Evolutionary conservation across 2,113 vertebrate species (phyloP), one percentile per base, ranked within the genome.

Genomic region (Corvus hawaiiensis): DNA sequence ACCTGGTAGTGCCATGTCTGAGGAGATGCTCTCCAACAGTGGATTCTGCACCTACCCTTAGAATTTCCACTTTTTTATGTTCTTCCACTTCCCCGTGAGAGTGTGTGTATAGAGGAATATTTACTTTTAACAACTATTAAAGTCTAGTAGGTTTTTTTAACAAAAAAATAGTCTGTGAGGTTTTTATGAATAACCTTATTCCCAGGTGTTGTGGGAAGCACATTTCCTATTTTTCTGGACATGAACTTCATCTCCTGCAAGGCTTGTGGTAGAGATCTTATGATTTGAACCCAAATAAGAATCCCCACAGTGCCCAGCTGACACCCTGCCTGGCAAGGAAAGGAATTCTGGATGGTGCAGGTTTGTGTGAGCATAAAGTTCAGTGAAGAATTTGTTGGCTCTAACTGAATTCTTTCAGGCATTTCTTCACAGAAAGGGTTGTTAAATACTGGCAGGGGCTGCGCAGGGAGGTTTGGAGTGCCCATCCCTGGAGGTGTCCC

Each of bases 101-200:
- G 5, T 28, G 3, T 35, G 33, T 28, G 16, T 10, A 28, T 9
- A 22, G 39, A 72, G n/a, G 28, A 87, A 13, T 35, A 30, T 28
- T 90, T 89, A 21, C 16, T 56, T 87, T 23, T 37, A 63, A 63
- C 26, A 61, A 3, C 7, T 62, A 26, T 10, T 68, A 43, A 87
- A 52, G 59, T 48, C 30, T 24, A 67, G 16, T 30, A 11, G 18
- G 0, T 3, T 52, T 67, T 49, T 66, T 55, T 44, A 72, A 54
- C 5, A 33, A 66, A 67, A 17, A 49, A 26, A 15, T 23, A 12
- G 0, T 37, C 27, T 30, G 10, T 15, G 16, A 1, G 7, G 2
- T 2, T 39, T 66, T 76, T 56, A 58, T 64, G 63, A 59, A 43
- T 43, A 64, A 30, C 14, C 4, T 32, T 61, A 19, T 5, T 55